Evolutionary conservation across 2,113 vertebrate genomes (phyloP).

Genomic region (Marmota flaviventris): DNA sequence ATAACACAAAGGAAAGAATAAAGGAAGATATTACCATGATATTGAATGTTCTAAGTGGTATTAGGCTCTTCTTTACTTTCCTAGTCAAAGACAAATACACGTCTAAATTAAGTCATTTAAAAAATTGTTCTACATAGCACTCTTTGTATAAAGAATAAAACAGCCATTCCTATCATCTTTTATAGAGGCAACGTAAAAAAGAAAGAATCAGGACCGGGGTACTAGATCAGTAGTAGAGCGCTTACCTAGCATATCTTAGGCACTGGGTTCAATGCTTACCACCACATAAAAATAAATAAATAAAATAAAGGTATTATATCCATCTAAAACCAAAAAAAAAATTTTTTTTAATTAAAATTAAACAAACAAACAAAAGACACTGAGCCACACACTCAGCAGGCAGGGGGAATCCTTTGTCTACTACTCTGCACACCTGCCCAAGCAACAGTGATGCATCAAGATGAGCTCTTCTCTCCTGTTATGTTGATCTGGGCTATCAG

Average conservation of each 20-base stretch:
- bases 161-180: neutral
- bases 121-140: neutral
- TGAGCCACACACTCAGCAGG: neutral
- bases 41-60: constrained; percentile 1
- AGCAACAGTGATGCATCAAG: neutral
- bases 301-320: too few species aligned
- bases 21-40: neutral
- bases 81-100: constrained; percentile 40
- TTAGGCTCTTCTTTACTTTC: neutral
- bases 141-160: constrained; percentile 30
- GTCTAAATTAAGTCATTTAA: neutral
- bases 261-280: too few species aligned
- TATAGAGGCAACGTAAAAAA: neutral
- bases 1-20: constrained; percentile 1
- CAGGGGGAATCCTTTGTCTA: neutral
- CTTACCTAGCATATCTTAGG: too few species aligned
- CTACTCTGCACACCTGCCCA: neutral
- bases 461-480: too few species aligned
- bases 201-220: neutral
- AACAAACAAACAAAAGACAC: neutral
- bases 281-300: too few species aligned
- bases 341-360: too few species aligned
- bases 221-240: too few species aligned
- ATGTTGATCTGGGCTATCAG: neutral
- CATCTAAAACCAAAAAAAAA: too few species aligned